Evolutionary conservation across 1,140 invertebrate species (phyloP).

Genomic region (Solenopsis fugax): DNA sequence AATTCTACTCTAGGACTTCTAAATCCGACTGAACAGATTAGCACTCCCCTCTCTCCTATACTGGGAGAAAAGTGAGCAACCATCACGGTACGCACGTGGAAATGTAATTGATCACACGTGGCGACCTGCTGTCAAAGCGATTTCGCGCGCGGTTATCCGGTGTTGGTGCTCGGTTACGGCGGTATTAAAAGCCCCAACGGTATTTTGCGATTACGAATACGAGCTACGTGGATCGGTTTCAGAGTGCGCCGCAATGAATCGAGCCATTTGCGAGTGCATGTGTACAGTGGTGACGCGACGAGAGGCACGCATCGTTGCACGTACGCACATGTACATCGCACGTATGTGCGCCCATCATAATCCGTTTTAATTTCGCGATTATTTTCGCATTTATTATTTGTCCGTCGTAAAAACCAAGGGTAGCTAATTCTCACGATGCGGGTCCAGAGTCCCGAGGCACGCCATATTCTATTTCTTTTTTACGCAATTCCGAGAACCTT

Average conservation of each 20-base stretch:
- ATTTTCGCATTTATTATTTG: slow-evolving; percentile 19
- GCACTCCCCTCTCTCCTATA: no score
- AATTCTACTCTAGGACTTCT: not conserved
- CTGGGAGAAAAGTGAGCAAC: not conserved
- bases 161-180: not conserved
- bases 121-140: slow-evolving; percentile 26
- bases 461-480: not conserved
- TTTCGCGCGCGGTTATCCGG: not conserved
- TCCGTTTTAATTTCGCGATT: slow-evolving; percentile 14
- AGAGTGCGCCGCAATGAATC: slow-evolving; percentile 32
- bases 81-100: not conserved
- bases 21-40: not conserved
- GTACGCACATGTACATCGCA: not conserved
- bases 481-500: not conserved
- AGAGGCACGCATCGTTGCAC: slow-evolving; percentile 24
- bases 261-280: slow-evolving; percentile 2
- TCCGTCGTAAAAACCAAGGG: not conserved
- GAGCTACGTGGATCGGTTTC: slow-evolving; percentile 9
- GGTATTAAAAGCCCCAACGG: slow-evolving; percentile 14
- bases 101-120: not conserved
- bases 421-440: slow-evolving; percentile 2
- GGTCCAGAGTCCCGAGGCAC: not conserved
- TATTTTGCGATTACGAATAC: slow-evolving; percentile 33
- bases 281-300: not conserved
- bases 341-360: slow-evolving; percentile 4